Evolutionary conservation across 2,888 invertebrate genomes (phyloP).

Genomic region (Eumerus sabulonum): DNA sequence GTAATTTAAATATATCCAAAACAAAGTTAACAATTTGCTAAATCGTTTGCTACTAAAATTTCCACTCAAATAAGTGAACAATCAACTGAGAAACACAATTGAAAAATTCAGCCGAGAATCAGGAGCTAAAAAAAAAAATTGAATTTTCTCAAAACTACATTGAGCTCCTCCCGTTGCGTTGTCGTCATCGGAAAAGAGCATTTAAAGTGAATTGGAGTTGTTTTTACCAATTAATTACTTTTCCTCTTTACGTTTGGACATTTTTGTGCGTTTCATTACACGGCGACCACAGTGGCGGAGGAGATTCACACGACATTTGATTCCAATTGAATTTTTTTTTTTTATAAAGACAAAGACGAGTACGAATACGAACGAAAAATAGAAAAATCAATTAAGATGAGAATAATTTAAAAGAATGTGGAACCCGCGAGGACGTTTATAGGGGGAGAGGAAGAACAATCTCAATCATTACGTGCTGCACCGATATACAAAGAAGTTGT

Average conservation of each 20-base stretch:
- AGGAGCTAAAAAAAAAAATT: conserved; percentile 49
- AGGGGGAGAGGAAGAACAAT: conserved; percentile 22
- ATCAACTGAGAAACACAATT: conserved; percentile 27
- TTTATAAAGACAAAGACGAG: no score
- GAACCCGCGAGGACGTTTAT: conserved; percentile 24
- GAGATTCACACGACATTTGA: conserved; percentile 36
- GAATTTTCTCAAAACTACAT: conserved; percentile 54
- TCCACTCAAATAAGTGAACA: conserved; percentile 20
- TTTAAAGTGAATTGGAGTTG: conserved; percentile 50
- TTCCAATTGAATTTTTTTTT: conserved; percentile 49
- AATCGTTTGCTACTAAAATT: conserved; percentile 44
- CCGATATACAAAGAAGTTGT: conserved; percentile 13
- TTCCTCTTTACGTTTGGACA: conserved; percentile 16
- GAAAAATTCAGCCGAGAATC: conserved; percentile 27
- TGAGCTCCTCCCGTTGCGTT: conserved; percentile 41
- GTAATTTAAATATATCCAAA: conserved; percentile 33
- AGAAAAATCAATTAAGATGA: conserved; percentile 30
- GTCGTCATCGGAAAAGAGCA: conserved; percentile 51
- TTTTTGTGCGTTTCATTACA: conserved; percentile 9
- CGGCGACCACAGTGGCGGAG: conserved; percentile 37
- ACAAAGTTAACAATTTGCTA: conserved; percentile 29
- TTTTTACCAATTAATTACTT: conserved; percentile 30
- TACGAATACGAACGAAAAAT: no score
- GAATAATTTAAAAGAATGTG: conserved; percentile 32
- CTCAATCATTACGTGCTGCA: conserved; percentile 15